Percentiles rank a stretch among this genome's conserved stretches.
These are phyloP conservation scores for Hyposoter dolosus DNA, from an alignment of 2,888 invertebrate species.

Conservation along the genomic window DNA sequence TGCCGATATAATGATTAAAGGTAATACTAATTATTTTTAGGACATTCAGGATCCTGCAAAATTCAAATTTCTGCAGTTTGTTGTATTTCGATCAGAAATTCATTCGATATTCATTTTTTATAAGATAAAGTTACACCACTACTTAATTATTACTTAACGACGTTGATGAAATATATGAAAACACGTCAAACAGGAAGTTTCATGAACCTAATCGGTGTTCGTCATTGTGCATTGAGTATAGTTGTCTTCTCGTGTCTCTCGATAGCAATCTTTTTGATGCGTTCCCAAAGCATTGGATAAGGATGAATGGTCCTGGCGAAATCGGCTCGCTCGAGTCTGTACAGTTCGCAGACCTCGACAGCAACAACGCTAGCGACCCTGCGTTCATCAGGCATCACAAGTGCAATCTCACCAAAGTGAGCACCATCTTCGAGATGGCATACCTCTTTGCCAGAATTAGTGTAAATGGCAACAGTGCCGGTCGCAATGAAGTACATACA, in stretches of 20 bases:
- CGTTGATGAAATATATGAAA: background rate
- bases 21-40: background rate
- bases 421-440: constrained; percentile 84
- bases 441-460: constrained; percentile 84
- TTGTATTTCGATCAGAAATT: background rate
- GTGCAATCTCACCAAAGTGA: constrained; percentile 84
- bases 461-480: constrained; percentile 87
- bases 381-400: constrained; percentile 82
- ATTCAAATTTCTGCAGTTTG: background rate
- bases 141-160: background rate
- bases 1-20: background rate
- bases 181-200: background rate
- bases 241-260: constrained; percentile 81
- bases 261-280: constrained; percentile 82
- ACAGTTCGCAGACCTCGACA: constrained; percentile 83
- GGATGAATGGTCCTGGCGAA: constrained; percentile 82
- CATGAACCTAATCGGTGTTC: constrained; percentile 1
- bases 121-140: background rate
- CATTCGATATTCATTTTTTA: too few species aligned
- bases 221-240: constrained; percentile 77
- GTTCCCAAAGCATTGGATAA: constrained; percentile 83
- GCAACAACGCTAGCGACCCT: constrained; percentile 84
- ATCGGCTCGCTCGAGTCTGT: constrained; percentile 81
- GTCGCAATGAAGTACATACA: constrained; percentile 87
- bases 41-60: too few species aligned